These are phyloP conservation scores for Carassius carassius DNA, from an alignment of 2,113 vertebrate genomes.

Conservation along the genomic window DNA sequence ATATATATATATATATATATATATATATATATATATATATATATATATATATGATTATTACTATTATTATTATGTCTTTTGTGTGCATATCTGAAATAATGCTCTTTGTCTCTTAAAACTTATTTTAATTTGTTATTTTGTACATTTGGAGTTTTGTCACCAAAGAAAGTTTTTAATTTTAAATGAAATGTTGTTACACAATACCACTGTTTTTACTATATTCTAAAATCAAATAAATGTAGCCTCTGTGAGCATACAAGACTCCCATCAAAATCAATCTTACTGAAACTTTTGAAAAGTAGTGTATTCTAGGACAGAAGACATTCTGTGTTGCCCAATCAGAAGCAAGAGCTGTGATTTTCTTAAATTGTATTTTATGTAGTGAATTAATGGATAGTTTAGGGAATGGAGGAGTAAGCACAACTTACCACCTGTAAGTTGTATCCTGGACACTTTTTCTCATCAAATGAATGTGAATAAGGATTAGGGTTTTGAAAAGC, in stretches of 20 bases:
- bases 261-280: background rate
- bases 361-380: background rate
- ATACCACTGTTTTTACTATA: background rate
- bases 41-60: too few relatives aligned
- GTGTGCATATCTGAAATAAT: background rate
- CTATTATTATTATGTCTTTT: too few relatives aligned
- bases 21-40: too few relatives aligned
- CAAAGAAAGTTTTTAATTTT: too few relatives aligned
- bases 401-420: background rate
- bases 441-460: background rate
- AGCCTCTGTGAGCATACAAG: background rate
- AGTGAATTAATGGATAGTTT: background rate
- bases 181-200: background rate
- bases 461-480: background rate
- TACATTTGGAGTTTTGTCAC: too few relatives aligned
- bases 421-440: background rate
- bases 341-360: background rate
- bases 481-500: background rate
- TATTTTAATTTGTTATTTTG: background rate
- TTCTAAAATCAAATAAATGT: background rate
- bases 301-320: background rate
- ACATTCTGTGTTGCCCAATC: background rate
- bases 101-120: background rate
- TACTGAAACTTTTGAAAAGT: background rate
- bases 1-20: too few relatives aligned